Conservation (phyloP, 2,888 invertebrate genomes). For the Ethmia dodecea region DNA sequence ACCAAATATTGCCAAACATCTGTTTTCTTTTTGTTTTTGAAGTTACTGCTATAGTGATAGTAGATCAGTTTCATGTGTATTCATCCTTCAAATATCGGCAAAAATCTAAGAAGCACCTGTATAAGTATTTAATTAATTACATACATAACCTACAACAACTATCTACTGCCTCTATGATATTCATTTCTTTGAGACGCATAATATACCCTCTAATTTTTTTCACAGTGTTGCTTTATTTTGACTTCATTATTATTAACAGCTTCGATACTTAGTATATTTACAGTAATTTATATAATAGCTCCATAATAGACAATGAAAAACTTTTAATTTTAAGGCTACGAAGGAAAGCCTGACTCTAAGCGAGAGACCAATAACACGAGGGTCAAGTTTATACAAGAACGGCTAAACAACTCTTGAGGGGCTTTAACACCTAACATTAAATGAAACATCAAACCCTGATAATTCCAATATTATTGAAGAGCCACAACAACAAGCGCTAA, state of each 20-base stretch:
- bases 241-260: conserved; percentile 67
- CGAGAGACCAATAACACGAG: conserved; percentile 39
- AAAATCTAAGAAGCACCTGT: too few relatives aligned
- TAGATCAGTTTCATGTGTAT: too few relatives aligned
- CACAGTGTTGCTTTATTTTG: conserved; percentile 77
- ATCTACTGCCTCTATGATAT: conserved; percentile 70
- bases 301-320: conserved; percentile 33
- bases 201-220: conserved; percentile 70
- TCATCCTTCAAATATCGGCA: too few relatives aligned
- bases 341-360: conserved; percentile 42
- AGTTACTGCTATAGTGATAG: too few relatives aligned
- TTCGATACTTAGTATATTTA: conserved; percentile 66
- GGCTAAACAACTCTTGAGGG: conserved; percentile 33
- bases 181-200: conserved; percentile 57
- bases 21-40: too few relatives aligned
- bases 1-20: too few relatives aligned
- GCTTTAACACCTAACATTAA: conserved; percentile 31
- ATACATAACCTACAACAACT: conserved; percentile 60
- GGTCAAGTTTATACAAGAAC: conserved; percentile 21
- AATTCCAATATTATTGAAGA: conserved; percentile 67
- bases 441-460: conserved; percentile 70
- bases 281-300: conserved; percentile 39
- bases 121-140: conserved; percentile 22
- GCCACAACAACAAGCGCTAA: conserved; percentile 64
- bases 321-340: conserved; percentile 39